A percentile compares a stretch with the other conserved stretches of the same genome.
phyloP scores from a whole-genome alignment of 2,113 vertebrate genomes.

The Chaenogobius annularis region DNA sequence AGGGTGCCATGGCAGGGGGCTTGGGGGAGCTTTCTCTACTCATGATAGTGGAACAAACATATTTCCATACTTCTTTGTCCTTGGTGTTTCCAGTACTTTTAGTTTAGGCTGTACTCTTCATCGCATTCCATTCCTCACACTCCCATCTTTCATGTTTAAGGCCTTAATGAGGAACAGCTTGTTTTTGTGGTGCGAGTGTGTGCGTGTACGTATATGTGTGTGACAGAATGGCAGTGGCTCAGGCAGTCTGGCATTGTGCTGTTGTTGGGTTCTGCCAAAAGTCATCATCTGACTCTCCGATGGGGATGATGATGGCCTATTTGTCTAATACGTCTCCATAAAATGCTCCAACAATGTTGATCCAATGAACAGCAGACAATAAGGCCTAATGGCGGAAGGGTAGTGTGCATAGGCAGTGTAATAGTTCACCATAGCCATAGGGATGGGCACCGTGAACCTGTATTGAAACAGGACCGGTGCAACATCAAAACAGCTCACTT shows the following conservation, averaged over 20 bases:
- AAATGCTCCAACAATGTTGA: slow-evolving; percentile 37
- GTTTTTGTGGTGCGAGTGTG: slow-evolving; percentile 49
- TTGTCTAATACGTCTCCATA: slow-evolving; percentile 59
- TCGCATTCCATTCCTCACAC: slow-evolving; percentile 19
- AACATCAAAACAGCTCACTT: background rate
- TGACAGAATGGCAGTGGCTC: slow-evolving; percentile 58
- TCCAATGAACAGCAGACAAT: slow-evolving; percentile 23
- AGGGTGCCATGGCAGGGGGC: slow-evolving; percentile 30
- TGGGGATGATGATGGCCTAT: slow-evolving; percentile 63
- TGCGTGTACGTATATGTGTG: slow-evolving; percentile 9
- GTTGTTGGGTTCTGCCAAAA: slow-evolving; percentile 60
- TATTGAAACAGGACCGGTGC: background rate
- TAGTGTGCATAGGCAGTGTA: background rate
- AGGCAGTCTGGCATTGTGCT: slow-evolving; percentile 60
- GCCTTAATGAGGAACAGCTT: slow-evolving; percentile 66
- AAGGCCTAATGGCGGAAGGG: background rate
- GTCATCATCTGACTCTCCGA: slow-evolving; percentile 64
- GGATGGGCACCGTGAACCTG: background rate
- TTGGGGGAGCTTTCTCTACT: slow-evolving; percentile 28
- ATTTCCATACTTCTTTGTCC: slow-evolving; percentile 8
- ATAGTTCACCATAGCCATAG: background rate
- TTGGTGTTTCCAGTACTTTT: slow-evolving; percentile 11
- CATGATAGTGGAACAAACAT: slow-evolving; percentile 11
- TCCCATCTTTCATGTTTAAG: slow-evolving; percentile 40
- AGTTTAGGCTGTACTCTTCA: slow-evolving; percentile 27